Evolutionary conservation across 2,797 vertebrate species (phyloP).

Genomic region (Lates japonicus): DNA sequence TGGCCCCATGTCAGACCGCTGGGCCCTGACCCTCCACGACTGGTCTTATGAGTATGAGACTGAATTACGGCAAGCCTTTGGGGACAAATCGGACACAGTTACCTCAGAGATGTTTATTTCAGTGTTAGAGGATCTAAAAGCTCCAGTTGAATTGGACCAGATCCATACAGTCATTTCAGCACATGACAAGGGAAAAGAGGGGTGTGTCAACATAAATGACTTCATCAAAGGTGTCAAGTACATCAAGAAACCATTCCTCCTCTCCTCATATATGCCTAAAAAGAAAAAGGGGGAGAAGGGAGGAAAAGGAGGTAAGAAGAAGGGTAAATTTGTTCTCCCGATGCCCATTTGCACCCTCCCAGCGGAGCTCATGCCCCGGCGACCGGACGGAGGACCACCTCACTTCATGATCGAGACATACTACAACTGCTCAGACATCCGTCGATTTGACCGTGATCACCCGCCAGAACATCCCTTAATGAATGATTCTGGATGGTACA

Average conservation of each 20-base stretch:
- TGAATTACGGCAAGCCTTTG: slow-evolving; percentile 80
- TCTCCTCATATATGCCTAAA: slow-evolving; percentile 86
- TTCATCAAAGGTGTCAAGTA: slow-evolving; percentile 93
- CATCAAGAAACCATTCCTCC: slow-evolving; percentile 88
- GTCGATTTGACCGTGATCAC: slow-evolving; percentile 81
- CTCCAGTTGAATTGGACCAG: slow-evolving; percentile 74
- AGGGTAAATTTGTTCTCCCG: slow-evolving; percentile 79
- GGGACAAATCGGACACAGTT: slow-evolving; percentile 62
- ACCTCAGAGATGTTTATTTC: slow-evolving; percentile 83
- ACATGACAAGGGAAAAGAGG: slow-evolving; percentile 81
- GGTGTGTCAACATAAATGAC: slow-evolving; percentile 82
- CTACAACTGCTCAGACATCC: slow-evolving; percentile 78
- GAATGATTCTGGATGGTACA: slow-evolving; percentile 93
- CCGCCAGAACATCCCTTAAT: slow-evolving; percentile 89
- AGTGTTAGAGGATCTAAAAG: slow-evolving; percentile 81
- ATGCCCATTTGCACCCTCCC: slow-evolving; percentile 91
- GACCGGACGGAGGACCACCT: slow-evolving; percentile 88
- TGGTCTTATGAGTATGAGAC: slow-evolving; percentile 90
- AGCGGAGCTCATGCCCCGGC: slow-evolving; percentile 42
- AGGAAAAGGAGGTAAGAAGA: slow-evolving; percentile 82
- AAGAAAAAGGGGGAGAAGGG: slow-evolving; percentile 87
- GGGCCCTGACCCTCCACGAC: slow-evolving; percentile 91
- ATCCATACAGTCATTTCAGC: slow-evolving; percentile 78
- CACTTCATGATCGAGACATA: slow-evolving; percentile 90
- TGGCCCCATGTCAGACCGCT: slow-evolving; percentile 66